Conservation (phyloP, 2,797 vertebrate genomes). For the Xiphophorus birchmanni region DNA sequence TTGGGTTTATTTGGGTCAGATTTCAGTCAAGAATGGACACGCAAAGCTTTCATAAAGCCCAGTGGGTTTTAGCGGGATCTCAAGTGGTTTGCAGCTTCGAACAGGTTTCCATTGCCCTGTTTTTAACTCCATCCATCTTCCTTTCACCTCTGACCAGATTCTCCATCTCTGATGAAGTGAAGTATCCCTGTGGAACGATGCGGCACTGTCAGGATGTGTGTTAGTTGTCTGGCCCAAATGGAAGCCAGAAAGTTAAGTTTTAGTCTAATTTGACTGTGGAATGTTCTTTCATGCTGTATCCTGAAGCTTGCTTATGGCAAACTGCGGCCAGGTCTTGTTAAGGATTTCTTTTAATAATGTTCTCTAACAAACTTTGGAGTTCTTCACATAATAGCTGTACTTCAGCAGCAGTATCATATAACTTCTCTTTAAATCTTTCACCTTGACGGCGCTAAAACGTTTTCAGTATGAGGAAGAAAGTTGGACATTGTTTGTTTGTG, state of each 20-base stretch:
- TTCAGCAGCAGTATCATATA: not conserved
- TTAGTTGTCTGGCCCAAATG: not conserved
- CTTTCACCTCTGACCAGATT: not conserved
- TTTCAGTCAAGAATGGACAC: slow-evolving; percentile 6
- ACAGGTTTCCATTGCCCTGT: not conserved
- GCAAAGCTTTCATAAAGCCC: not conserved
- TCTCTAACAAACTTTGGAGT: not conserved
- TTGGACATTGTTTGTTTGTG: not conserved
- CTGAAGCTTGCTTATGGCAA: not conserved
- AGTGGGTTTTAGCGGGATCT: not conserved
- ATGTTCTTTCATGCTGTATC: not conserved
- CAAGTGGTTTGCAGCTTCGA: not conserved
- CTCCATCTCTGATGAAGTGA: not conserved
- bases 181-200: not conserved
- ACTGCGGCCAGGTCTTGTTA: no score
- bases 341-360: not conserved
- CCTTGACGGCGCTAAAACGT: not conserved
- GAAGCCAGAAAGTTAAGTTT: not conserved
- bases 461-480: not conserved
- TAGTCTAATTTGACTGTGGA: not conserved
- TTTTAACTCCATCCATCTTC: slow-evolving; percentile 8
- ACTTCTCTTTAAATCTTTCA: not conserved
- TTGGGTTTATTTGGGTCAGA: slow-evolving; percentile 17
- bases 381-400: not conserved
- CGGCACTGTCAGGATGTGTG: not conserved